Conservation (phyloP, 1,140 invertebrate species). For the Arion vulgaris region DNA sequence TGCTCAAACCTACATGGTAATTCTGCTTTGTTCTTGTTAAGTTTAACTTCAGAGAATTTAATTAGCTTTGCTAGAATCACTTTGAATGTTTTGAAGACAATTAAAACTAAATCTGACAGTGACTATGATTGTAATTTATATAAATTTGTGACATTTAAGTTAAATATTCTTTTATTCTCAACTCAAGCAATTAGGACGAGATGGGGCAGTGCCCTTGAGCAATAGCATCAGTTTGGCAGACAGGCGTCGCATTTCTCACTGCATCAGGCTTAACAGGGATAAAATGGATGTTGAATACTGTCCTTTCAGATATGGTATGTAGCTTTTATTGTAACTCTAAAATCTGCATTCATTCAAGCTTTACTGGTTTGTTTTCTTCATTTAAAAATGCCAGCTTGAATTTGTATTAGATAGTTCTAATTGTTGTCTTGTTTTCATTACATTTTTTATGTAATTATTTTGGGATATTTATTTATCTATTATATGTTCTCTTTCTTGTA, state of each 20-base stretch:
- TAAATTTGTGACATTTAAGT: too few species aligned
- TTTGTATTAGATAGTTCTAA: not conserved
- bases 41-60: not conserved
- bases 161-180: not conserved
- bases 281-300: conserved; percentile 48
- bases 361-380: not conserved
- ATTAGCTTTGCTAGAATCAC: too few species aligned
- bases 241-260: conserved; percentile 60
- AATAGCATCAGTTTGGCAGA: conserved; percentile 71
- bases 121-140: too few species aligned
- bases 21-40: not conserved
- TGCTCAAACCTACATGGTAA: conserved; percentile 65
- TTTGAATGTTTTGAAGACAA: too few species aligned
- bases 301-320: conserved; percentile 67
- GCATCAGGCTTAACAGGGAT: conserved; percentile 47
- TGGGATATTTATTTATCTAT: not conserved
- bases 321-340: not conserved
- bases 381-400: not conserved
- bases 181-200: conserved; percentile 63
- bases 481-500: conserved; percentile 10
- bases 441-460: not conserved
- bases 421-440: not conserved
- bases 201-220: conserved; percentile 70
- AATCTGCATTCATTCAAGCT: not conserved
- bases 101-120: too few species aligned